Percentiles rank a stretch among this genome's conserved stretches.
Evolutionary conservation across 2,113 vertebrate genomes (phyloP).

Genomic region (Pangasianodon gigas): DNA sequence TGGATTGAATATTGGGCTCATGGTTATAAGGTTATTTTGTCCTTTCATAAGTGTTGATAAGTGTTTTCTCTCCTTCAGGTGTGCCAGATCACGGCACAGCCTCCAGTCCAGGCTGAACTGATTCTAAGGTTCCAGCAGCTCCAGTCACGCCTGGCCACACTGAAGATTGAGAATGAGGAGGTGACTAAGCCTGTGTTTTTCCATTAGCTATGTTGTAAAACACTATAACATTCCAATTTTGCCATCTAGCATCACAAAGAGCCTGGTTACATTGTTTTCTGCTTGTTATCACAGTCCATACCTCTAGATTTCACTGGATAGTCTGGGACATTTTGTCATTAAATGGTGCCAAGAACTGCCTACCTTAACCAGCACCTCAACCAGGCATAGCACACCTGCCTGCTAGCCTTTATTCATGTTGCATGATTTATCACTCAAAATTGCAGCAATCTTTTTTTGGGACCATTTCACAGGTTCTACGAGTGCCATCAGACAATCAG

Average conservation of each 20-base stretch:
- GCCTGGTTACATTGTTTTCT: not conserved
- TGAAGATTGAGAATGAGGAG: conserved; percentile 98
- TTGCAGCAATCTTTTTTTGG: not conserved
- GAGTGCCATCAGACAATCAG: not conserved
- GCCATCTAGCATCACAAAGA: not conserved
- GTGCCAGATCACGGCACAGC: conserved; percentile 92
- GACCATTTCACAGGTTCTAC: not conserved
- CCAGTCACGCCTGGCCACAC: conserved; percentile 90
- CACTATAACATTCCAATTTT: not conserved
- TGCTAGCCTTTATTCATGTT: not conserved
- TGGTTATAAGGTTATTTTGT: not conserved
- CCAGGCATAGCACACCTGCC: not conserved
- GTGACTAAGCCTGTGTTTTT: conserved; percentile 68
- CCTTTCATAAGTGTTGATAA: not conserved
- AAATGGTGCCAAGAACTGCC: not conserved
- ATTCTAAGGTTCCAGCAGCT: conserved; percentile 94
- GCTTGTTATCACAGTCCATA: not conserved
- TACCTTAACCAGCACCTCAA: not conserved
- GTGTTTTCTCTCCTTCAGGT: conserved; percentile 73
- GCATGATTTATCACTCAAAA: not conserved
- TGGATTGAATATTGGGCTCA: conserved; percentile 23
- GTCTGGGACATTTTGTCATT: not conserved
- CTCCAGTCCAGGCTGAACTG: conserved; percentile 90
- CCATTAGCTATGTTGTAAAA: not conserved
- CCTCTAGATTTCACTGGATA: not conserved